Conservation (phyloP, 2,113 vertebrate species). For the Tursiops truncatus region DNA sequence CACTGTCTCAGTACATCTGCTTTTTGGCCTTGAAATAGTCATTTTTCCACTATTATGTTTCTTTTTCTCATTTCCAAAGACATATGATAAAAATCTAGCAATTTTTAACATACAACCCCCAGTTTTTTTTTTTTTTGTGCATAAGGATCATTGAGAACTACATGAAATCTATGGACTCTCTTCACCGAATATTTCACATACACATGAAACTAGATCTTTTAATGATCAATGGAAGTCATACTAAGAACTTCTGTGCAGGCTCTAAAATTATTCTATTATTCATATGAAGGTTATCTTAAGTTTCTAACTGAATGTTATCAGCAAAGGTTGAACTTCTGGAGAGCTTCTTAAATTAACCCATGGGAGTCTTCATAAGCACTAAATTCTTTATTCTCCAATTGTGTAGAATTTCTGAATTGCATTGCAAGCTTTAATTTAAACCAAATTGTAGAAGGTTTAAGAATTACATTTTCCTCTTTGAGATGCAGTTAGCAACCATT, state of each 20-base stretch:
- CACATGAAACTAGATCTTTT: not conserved
- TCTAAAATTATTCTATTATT: not conserved
- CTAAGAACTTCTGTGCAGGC: not conserved
- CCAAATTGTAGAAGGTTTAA: not conserved
- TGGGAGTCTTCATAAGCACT: not conserved
- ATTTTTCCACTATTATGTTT: not conserved
- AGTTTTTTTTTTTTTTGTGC: not conserved
- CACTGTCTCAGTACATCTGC: not conserved
- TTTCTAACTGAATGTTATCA: not conserved
- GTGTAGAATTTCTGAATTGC: not conserved
- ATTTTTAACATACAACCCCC: not conserved
- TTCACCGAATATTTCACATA: not conserved
- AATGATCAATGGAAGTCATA: not conserved
- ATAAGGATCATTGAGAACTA: not conserved
- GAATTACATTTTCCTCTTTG: not conserved
- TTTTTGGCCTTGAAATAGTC: not conserved
- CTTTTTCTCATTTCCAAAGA: not conserved
- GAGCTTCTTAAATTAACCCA: not conserved
- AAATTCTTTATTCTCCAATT: not conserved
- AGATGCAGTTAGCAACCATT: not conserved
- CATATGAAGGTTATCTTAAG: not conserved
- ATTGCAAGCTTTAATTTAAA: not conserved
- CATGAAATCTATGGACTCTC: not conserved
- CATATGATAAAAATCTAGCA: not conserved
- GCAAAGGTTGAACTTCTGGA: not conserved